Conservation (phyloP, 2,888 invertebrate genomes). For the Cyclophora punctaria region DNA sequence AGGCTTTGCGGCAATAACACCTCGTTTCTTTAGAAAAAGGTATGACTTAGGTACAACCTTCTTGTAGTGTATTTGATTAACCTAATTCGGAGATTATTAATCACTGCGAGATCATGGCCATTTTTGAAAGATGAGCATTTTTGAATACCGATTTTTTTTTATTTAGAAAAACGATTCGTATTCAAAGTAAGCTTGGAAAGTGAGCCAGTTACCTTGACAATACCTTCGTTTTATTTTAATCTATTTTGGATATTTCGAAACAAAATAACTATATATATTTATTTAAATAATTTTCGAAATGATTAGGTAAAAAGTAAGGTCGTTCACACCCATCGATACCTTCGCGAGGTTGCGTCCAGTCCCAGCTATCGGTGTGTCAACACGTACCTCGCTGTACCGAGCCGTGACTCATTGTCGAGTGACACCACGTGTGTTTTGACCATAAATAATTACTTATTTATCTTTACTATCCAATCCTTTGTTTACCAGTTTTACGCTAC, state of each 20-base stretch:
- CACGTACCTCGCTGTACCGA: not conserved
- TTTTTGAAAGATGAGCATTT: too few species aligned
- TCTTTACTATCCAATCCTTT: conserved; percentile 4
- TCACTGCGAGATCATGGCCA: too few species aligned
- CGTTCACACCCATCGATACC: conserved; percentile 9
- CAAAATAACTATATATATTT: not conserved
- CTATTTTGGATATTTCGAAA: not conserved
- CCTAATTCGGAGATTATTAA: too few species aligned
- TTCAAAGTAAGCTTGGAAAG: too few species aligned
- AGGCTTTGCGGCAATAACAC: conserved; percentile 17
- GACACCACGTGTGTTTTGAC: conserved; percentile 13
- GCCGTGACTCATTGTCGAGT: conserved; percentile 8
- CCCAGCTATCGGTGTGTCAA: conserved; percentile 8
- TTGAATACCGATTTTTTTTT: too few species aligned
- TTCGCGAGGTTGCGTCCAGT: conserved; percentile 8
- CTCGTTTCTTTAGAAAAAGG: not conserved
- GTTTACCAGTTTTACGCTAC: not conserved
- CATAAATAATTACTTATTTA: conserved; percentile 2
- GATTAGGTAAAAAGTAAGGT: conserved; percentile 7
- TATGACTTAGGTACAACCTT: too few species aligned
- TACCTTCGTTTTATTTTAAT: too few species aligned
- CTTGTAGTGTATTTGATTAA: too few species aligned
- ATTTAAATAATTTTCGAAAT: not conserved
- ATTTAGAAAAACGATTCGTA: too few species aligned
- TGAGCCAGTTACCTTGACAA: too few species aligned